Percentiles rank a stretch among this genome's conserved stretches.
phyloP scores from a whole-genome alignment of 2,888 invertebrate genomes.

The Oscheius sp. region DNA sequence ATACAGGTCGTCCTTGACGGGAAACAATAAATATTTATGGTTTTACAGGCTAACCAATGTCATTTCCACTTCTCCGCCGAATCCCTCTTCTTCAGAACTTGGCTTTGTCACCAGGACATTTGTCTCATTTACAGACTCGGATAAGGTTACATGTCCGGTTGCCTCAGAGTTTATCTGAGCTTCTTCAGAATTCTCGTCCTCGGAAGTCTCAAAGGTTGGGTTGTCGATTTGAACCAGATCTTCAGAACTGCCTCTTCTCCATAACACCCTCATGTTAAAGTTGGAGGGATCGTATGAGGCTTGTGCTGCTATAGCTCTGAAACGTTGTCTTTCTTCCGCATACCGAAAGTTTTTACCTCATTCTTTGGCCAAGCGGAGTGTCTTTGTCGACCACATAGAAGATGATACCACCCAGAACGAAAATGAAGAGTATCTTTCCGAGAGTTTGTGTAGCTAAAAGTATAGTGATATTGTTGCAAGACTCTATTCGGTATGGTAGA shows the following conservation, averaged over 20 bases:
- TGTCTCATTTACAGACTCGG: too few relatives aligned
- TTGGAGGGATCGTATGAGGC: neutral
- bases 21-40: conserved; percentile 28
- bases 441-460: neutral
- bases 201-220: neutral
- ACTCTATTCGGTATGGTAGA: too few relatives aligned
- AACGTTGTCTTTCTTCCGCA: neutral
- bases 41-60: conserved; percentile 1
- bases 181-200: neutral
- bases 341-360: too few relatives aligned
- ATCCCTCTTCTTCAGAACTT: too few relatives aligned
- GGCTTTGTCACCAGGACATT: too few relatives aligned
- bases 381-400: neutral
- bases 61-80: conserved; percentile 6
- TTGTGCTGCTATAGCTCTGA: neutral
- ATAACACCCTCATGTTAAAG: neutral
- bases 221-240: neutral
- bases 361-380: too few relatives aligned
- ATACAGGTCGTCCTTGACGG: conserved; percentile 20
- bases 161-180: too few relatives aligned
- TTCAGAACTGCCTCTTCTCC: conserved; percentile 6
- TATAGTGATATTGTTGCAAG: too few relatives aligned
- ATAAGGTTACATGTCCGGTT: too few relatives aligned
- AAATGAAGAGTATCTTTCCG: neutral
- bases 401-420: neutral